Base-by-base conservation (phyloP, 2,113 vertebrate species). In the Megaceryle torquata region DNA sequence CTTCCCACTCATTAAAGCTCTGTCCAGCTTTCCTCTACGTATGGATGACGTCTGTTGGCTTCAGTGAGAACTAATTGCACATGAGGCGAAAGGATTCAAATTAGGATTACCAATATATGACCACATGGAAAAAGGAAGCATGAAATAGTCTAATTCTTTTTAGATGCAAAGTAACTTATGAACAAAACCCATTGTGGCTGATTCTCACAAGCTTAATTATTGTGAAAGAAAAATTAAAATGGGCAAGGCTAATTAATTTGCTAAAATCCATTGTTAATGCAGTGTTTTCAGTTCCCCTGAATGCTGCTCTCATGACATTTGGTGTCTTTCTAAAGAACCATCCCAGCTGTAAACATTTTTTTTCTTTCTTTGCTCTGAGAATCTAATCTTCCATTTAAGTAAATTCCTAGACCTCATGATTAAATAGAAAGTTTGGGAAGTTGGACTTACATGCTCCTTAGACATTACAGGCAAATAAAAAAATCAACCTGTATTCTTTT, bases 161-260 rank as follows among this genome's bases (percentile, higher is more conserved):
- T 93, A 95, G 88, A 96, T 95, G 87, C 78, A 96, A 96, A 93
- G 75, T 74, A 94, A 90, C 77, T 92, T 95, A 91, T 81, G 88
- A 95, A 95, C 92, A 94, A 96, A 92, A 93, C 69, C 88, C 71
- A 76, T 97, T 93, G 91, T 96, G 87, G 72, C 67, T 67, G 80
- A 90, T 81, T 93, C 86, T 96, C 91, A 82, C 79, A 93, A 95
- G 89, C 79, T 95, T 91, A 91, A 89, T 79, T 72, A 92, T 91
- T 80, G 91, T 95, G 77, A 92, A 96, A 85, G 69, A 95, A 94
- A 96, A 95, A 94, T 90, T 93, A 88, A 91, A 96, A 95, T 72
- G 74, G 85, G 80, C 77, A 95, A 93, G 80, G 85, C 89, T 95
- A 95, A 93, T 96, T 97, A 95, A 95, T 97, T 97, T 96, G 93